phyloP scores from a whole-genome alignment of 2,888 invertebrate genomes.

The Thalpophila matura region DNA sequence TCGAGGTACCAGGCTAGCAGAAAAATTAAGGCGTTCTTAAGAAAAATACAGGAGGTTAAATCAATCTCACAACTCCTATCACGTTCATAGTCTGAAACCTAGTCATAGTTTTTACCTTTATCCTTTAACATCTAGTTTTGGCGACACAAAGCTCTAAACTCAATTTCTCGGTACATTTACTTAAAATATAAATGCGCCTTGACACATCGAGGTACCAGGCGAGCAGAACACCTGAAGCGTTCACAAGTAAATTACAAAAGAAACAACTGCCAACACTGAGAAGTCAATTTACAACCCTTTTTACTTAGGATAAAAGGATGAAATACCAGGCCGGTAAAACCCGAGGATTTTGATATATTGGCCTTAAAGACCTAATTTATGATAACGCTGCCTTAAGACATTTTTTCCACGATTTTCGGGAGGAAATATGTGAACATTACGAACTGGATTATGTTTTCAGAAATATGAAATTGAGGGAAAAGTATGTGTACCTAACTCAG shows the following conservation, averaged over 20 bases:
- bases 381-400: conserved; percentile 22
- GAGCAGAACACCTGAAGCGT: conserved; percentile 16
- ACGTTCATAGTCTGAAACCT: too few relatives aligned
- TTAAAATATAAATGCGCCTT: not conserved
- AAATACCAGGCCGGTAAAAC: conserved; percentile 24
- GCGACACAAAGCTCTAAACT: not conserved
- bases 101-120: too few relatives aligned
- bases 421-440: conserved; percentile 13
- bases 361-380: conserved; percentile 45
- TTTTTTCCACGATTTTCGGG: conserved; percentile 11
- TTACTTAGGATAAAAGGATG: conserved; percentile 27
- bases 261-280: conserved; percentile 37
- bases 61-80: too few relatives aligned
- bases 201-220: conserved; percentile 24
- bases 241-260: conserved; percentile 43
- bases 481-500: too few relatives aligned
- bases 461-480: conserved; percentile 12
- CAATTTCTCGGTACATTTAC: conserved; percentile 26
- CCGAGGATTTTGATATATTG: conserved; percentile 39
- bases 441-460: conserved; percentile 15
- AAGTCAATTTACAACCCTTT: conserved; percentile 53
- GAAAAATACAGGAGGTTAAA: too few relatives aligned
- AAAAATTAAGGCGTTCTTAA: too few relatives aligned
- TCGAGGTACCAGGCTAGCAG: conserved; percentile 4
- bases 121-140: conserved; percentile 1